Evolutionary conservation across 2,113 vertebrate genomes (phyloP).

Genomic region (Fregata magnificens): DNA sequence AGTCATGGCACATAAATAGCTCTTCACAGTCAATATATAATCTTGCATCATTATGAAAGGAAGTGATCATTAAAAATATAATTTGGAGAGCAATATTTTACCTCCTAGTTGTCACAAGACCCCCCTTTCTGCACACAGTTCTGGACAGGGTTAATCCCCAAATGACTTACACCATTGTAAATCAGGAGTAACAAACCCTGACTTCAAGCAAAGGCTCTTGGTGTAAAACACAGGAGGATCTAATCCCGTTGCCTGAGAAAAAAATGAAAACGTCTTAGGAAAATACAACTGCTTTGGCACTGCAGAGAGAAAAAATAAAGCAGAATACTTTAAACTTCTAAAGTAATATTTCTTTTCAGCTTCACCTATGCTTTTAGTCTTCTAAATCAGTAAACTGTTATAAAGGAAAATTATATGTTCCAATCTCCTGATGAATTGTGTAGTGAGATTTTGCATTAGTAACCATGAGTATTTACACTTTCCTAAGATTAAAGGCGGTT

Average conservation of each 20-base stretch:
- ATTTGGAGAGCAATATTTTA: conserved; percentile 68
- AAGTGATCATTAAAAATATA: conserved; percentile 69
- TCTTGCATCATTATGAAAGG: conserved; percentile 68
- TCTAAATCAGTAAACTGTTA: conserved; percentile 49
- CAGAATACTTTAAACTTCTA: conserved; percentile 43
- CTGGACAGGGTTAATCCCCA: conserved; percentile 31
- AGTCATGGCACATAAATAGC: conserved; percentile 56
- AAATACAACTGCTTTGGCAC: conserved; percentile 41
- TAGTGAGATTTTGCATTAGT: conserved; percentile 72
- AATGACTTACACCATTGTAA: conserved; percentile 33
- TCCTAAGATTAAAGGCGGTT: conserved; percentile 75
- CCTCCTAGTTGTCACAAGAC: conserved; percentile 34
- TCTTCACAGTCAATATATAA: conserved; percentile 66
- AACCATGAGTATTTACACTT: conserved; percentile 65
- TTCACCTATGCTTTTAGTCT: conserved; percentile 64
- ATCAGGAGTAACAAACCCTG: conserved; percentile 40
- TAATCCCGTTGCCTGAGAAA: neutral
- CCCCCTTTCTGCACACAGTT: neutral
- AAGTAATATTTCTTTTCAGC: conserved; percentile 54
- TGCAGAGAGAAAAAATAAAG: neutral
- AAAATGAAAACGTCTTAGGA: conserved; percentile 17
- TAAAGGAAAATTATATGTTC: conserved; percentile 61
- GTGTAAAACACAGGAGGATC: conserved; percentile 28
- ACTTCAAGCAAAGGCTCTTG: conserved; percentile 12
- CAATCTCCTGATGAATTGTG: conserved; percentile 64